Conservation (phyloP, 1,140 invertebrate genomes). For the Leucophenga varia region DNA sequence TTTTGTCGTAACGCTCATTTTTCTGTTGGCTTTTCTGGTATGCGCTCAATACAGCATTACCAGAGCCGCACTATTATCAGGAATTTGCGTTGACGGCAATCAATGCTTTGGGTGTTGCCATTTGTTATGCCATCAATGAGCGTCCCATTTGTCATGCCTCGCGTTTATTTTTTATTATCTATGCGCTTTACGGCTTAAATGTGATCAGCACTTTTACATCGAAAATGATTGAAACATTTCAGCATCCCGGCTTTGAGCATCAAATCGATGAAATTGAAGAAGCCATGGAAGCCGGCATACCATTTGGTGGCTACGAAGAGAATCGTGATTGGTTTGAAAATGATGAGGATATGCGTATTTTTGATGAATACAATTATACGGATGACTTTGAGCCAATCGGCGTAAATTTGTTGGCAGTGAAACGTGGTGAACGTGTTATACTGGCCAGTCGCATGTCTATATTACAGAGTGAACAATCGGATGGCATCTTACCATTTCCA, state of each 20-base stretch:
- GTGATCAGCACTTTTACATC: conserved; percentile 60
- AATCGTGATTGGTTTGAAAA: conserved; percentile 59
- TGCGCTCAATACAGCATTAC: conserved; percentile 48
- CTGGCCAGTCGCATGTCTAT: conserved; percentile 47
- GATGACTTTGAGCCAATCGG: conserved; percentile 50
- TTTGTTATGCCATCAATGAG: conserved; percentile 56
- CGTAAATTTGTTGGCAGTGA: conserved; percentile 49
- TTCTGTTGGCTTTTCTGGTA: conserved; percentile 57
- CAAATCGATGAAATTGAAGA: conserved; percentile 59
- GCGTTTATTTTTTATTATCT: conserved; percentile 58
- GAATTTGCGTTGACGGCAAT: conserved; percentile 55
- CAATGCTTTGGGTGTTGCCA: conserved; percentile 56
- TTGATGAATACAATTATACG: conserved; percentile 52
- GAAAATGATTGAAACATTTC: conserved; percentile 60
- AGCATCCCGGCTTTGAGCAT: conserved; percentile 57
- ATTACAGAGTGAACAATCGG: conserved; percentile 33
- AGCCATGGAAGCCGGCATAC: conserved; percentile 55
- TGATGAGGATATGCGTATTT: conserved; percentile 57
- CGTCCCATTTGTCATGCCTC: conserved; percentile 56
- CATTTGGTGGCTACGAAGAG: conserved; percentile 58
- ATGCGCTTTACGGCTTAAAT: conserved; percentile 59
- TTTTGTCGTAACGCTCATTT: conserved; percentile 48
- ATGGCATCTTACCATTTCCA: conserved; percentile 53
- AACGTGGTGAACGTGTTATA: conserved; percentile 47
- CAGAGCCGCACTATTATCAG: conserved; percentile 54